Conservation (phyloP, 2,888 invertebrate species). For the Eupithecia subumbrata region DNA sequence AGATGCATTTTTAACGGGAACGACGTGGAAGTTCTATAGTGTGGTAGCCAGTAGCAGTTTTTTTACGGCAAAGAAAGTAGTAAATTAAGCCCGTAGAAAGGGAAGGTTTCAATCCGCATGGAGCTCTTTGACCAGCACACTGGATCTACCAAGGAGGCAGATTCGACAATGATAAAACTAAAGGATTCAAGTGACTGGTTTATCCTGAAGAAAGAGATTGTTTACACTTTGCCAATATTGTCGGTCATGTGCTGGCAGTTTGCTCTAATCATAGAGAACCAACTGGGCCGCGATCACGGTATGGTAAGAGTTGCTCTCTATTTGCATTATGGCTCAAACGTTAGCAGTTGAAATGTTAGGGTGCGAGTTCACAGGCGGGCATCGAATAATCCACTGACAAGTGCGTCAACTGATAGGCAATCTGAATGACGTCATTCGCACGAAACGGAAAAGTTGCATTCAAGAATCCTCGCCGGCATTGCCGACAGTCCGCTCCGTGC, state of each 20-base stretch:
- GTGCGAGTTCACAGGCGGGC: no score
- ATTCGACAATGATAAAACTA: neutral
- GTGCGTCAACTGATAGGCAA: no score
- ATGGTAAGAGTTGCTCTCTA: no score
- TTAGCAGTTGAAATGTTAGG: no score
- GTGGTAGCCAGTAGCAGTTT: neutral
- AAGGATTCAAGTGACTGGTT: no score
- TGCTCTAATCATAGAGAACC: neutral
- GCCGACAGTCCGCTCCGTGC: no score
- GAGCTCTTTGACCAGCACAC: neutral
- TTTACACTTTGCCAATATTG: neutral
- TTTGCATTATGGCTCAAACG: no score
- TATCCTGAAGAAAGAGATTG: neutral
- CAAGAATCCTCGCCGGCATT: no score
- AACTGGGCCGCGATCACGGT: no score
- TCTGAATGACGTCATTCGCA: no score
- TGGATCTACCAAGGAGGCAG: neutral
- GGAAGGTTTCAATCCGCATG: neutral
- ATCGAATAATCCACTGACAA: no score
- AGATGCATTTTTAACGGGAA: slow-evolving; percentile 22
- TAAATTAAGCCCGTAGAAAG: neutral
- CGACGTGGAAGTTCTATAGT: slow-evolving; percentile 17
- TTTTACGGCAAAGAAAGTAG: neutral
- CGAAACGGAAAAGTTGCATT: no score
- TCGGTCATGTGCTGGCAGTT: neutral